Percentiles rank a stretch among this genome's conserved stretches.
These are phyloP conservation scores for Aulostomus chinensis DNA, from an alignment of 2,797 vertebrate genomes.

Conservation along the genomic window DNA sequence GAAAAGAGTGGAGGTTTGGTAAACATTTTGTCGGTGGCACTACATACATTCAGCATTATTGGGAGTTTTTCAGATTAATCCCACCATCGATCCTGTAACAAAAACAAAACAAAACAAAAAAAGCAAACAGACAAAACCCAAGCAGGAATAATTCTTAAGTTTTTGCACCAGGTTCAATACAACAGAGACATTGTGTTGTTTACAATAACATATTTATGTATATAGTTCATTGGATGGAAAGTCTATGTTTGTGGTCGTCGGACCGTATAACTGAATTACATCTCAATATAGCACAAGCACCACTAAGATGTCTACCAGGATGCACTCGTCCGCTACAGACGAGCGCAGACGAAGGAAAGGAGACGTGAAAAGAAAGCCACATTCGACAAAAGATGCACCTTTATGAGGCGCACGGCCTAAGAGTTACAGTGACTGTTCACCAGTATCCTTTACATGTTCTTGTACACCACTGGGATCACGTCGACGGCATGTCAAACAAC, in stretches of 20 bases:
- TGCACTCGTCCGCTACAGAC: conserved; percentile 59
- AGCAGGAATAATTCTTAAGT: conserved; percentile 61
- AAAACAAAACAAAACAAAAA: conserved; percentile 22
- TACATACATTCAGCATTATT: conserved; percentile 86
- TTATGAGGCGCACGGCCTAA: conserved; percentile 62
- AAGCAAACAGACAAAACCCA: conserved; percentile 67
- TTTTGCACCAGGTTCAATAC: conserved; percentile 78
- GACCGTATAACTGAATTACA: conserved; percentile 66
- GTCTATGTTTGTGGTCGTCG: conserved; percentile 54
- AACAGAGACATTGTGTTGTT: conserved; percentile 78
- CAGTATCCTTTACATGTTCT: conserved; percentile 62
- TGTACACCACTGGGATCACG: conserved; percentile 72
- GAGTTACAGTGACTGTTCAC: conserved; percentile 63
- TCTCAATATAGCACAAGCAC: conserved; percentile 77
- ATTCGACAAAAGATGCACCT: conserved; percentile 63
- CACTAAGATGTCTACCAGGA: conserved; percentile 74
- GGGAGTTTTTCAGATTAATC: conserved; percentile 76
- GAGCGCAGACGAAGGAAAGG: conserved; percentile 66
- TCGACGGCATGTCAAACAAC: conserved; percentile 63
- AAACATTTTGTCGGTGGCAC: conserved; percentile 86
- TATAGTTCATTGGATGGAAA: conserved; percentile 74
- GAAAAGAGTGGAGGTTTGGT: conserved; percentile 84
- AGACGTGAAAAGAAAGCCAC: conserved; percentile 68
- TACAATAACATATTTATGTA: conserved; percentile 78
- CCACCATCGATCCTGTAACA: conserved; percentile 78